A percentile compares a stretch with the other conserved stretches of the same genome.
Conservation (phyloP, 2,113 vertebrate genomes). For the Periophthalmodon schlosseri region DNA sequence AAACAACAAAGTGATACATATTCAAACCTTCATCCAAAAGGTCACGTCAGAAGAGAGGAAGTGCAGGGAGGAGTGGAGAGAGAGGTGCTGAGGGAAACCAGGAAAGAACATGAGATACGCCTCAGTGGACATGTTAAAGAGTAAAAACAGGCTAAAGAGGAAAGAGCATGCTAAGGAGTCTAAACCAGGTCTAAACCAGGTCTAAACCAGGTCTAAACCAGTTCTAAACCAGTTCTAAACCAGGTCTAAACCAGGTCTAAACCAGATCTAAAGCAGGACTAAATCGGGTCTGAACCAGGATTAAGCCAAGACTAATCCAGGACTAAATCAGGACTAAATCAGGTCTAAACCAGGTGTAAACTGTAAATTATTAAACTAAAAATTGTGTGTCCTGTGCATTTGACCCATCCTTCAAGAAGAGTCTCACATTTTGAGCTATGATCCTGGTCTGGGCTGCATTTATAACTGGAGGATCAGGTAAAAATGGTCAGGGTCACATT, state of each 20-base stretch:
- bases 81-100: neutral
- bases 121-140: neutral
- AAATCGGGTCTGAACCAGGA: neutral
- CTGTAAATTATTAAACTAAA: no score
- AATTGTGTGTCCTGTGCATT: no score
- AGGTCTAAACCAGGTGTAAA: no score
- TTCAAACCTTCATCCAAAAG: neutral
- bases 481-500: no score
- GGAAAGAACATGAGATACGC: no score
- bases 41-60: neutral
- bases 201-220: neutral
- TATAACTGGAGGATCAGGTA: no score
- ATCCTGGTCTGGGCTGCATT: no score
- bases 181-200: neutral
- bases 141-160: neutral
- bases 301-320: neutral
- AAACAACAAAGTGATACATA: neutral
- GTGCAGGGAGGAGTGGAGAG: neutral
- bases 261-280: neutral
- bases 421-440: no score
- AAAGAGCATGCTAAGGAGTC: constrained; percentile 3
- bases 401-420: no score
- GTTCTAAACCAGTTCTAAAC: neutral
- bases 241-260: neutral
- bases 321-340: neutral